Evolutionary conservation across 2,888 invertebrate genomes (phyloP).

Genomic region (Blera fallax): DNA sequence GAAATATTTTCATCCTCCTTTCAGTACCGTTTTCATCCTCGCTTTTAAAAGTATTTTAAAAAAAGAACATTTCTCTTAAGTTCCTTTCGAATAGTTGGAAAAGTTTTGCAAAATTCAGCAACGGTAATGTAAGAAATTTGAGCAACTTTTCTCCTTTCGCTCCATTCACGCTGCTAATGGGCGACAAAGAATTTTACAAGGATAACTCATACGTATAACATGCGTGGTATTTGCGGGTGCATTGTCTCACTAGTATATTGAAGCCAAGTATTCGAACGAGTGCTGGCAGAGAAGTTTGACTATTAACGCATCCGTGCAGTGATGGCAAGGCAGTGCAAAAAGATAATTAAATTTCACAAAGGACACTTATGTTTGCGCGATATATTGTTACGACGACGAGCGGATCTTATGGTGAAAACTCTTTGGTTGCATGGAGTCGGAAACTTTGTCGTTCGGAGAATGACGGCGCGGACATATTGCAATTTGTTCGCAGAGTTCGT

Average conservation of each 20-base stretch:
- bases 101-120: conserved; percentile 34
- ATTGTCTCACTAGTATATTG: not conserved
- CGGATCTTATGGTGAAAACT: not conserved
- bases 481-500: conserved; percentile 52
- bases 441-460: conserved; percentile 53
- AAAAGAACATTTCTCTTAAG: not conserved
- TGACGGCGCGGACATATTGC: conserved; percentile 19
- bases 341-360: conserved; percentile 63
- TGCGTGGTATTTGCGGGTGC: not conserved
- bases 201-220: conserved; percentile 18
- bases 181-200: conserved; percentile 24
- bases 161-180: conserved; percentile 19
- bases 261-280: not conserved
- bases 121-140: conserved; percentile 40
- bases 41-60: not conserved
- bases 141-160: conserved; percentile 12
- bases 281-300: not conserved
- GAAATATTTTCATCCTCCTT: not conserved
- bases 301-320: conserved; percentile 38
- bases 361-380: conserved; percentile 46
- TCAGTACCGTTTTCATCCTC: not conserved
- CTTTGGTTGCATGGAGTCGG: not conserved
- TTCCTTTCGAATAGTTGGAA: conserved; percentile 31
- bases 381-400: conserved; percentile 30
- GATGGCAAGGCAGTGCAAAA: not conserved